Base-by-base conservation (phyloP, 2,888 invertebrate genomes). In the Rotaria socialis region DNA sequence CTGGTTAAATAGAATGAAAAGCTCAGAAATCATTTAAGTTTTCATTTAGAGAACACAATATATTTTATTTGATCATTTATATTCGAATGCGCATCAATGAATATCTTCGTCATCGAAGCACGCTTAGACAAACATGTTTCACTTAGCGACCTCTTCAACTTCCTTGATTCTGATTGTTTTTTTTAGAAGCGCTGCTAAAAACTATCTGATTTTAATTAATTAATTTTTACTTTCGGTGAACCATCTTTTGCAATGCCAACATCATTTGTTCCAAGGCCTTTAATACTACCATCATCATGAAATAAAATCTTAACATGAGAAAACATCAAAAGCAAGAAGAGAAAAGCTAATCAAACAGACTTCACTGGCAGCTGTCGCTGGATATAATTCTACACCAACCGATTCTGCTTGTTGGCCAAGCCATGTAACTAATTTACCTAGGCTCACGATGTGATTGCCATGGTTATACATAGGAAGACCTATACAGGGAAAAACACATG, bases 191-290 rank as follows among this genome's bases (percentile, higher is more conserved):
- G n/a, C n/a, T n/a, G n/a, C n/a, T n/a, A n/a, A n/a, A n/a, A n/a
- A n/a, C n/a, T n/a, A n/a, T n/a, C n/a, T n/a, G n/a, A n/a, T n/a
- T n/a, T n/a, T n/a, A n/a, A n/a, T n/a, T n/a, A n/a, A n/a, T n/a
- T n/a, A n/a, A n/a, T n/a, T n/a, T n/a, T 87, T 47, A 85, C 93
- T 91, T 98, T 99, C 0, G 99, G 98, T 86, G 96, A 94, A 4
- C 99, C 99, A 91, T 97, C 97, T 92, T 99, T 99, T 19, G 95
- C 95, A 88, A 99, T 96, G 84, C 99, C 99, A 0, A 99, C 96
- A 92, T 99, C 99, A 88, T 96, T 96, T 0, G 98, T 99, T 0
- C 97, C 97, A 85, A 97, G 94, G 56, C 97, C 97, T 90, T 95
- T 95, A 0, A 98, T 94, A 84, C 95, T 95, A 0, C 97, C 97